Percentiles rank a stretch among this genome's conserved stretches.
Evolutionary conservation across 2,888 invertebrate genomes (phyloP).

Genomic region (Sesia bembeciformis): DNA sequence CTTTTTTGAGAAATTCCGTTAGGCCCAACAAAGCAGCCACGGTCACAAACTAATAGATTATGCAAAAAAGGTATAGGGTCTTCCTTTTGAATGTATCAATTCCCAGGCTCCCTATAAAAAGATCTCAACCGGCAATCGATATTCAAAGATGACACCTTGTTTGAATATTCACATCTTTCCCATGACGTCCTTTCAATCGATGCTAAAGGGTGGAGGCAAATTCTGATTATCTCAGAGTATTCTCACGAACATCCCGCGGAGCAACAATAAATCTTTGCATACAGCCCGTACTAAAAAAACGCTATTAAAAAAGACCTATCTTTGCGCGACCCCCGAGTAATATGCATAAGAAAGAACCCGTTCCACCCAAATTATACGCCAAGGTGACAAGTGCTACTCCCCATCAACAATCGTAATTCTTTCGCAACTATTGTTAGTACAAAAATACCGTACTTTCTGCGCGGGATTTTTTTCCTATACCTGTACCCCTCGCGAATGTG

Average conservation of each 20-base stretch:
- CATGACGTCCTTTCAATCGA: slow-evolving; percentile 53
- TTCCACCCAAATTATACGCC: slow-evolving; percentile 69
- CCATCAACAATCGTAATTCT: slow-evolving; percentile 35
- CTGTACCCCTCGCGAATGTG: slow-evolving; percentile 56
- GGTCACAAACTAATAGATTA: slow-evolving; percentile 59
- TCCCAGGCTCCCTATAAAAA: slow-evolving; percentile 62
- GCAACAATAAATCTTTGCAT: slow-evolving; percentile 72
- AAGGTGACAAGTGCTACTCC: slow-evolving; percentile 62
- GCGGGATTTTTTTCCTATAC: slow-evolving; percentile 57
- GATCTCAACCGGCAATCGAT: slow-evolving; percentile 65
- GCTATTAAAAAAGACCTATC: slow-evolving; percentile 69
- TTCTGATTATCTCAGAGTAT: slow-evolving; percentile 67
- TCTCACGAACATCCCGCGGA: slow-evolving; percentile 69
- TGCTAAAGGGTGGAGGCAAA: slow-evolving; percentile 69
- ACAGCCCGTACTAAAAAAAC: slow-evolving; percentile 59
- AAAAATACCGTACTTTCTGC: slow-evolving; percentile 44
- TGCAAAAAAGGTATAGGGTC: slow-evolving; percentile 63
- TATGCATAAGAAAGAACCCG: slow-evolving; percentile 66
- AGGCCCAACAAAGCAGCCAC: slow-evolving; percentile 42
- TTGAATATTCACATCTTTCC: slow-evolving; percentile 71
- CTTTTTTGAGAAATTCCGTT: slow-evolving; percentile 57
- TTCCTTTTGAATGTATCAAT: slow-evolving; percentile 68
- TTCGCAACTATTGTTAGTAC: slow-evolving; percentile 14
- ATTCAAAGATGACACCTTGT: slow-evolving; percentile 74
- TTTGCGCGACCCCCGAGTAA: slow-evolving; percentile 54